A percentile compares a stretch with the other conserved stretches of the same genome.
Evolutionary conservation across 1,140 invertebrate species (phyloP).

Genomic region (Gonioctena quinquepunctata): DNA sequence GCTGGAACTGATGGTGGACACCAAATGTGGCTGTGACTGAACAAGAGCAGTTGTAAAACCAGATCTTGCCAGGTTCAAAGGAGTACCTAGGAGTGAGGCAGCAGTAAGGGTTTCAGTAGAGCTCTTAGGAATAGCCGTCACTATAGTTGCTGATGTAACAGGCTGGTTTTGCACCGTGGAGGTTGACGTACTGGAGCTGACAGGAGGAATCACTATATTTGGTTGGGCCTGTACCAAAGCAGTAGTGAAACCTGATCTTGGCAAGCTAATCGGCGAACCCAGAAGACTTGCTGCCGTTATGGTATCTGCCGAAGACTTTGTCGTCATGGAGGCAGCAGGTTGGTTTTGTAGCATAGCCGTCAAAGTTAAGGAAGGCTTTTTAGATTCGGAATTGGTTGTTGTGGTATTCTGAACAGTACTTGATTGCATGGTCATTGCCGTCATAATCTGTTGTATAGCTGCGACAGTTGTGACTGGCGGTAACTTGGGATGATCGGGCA

Average conservation of each 20-base stretch:
- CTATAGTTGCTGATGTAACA: slow-evolving; percentile 32
- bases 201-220: slow-evolving; percentile 55
- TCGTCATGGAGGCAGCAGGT: slow-evolving; percentile 49
- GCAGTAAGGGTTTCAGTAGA: slow-evolving; percentile 51
- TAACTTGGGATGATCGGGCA: slow-evolving; percentile 42
- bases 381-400: slow-evolving; percentile 26
- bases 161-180: slow-evolving; percentile 52
- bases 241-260: slow-evolving; percentile 40
- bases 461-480: slow-evolving; percentile 31
- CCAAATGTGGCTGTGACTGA: slow-evolving; percentile 56
- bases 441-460: neutral
- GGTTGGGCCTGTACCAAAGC: slow-evolving; percentile 57
- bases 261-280: slow-evolving; percentile 46
- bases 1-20: slow-evolving; percentile 15
- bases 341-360: slow-evolving; percentile 54
- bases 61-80: slow-evolving; percentile 41
- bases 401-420: slow-evolving; percentile 21
- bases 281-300: slow-evolving; percentile 53
- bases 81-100: slow-evolving; percentile 46
- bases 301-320: slow-evolving; percentile 48
- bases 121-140: slow-evolving; percentile 41
- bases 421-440: slow-evolving; percentile 2
- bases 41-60: slow-evolving; percentile 42
- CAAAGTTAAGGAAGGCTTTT: slow-evolving; percentile 48
- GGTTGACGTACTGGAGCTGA: slow-evolving; percentile 40